phyloP scores from a whole-genome alignment of 2,888 invertebrate species.

The Myathropa florea region DNA sequence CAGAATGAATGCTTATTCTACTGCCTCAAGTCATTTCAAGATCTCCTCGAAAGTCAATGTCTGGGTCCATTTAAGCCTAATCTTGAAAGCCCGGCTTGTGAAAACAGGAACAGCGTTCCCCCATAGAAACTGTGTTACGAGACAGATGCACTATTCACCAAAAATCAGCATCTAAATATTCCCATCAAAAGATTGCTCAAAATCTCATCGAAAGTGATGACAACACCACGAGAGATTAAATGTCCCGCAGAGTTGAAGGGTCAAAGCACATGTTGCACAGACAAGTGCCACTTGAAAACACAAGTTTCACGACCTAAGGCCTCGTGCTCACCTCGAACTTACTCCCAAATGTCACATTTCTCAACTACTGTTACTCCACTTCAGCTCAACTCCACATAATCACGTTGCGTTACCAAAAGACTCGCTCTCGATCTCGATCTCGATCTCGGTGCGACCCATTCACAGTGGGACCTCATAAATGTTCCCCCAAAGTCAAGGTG shows the following conservation, averaged over 20 bases:
- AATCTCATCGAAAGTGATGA: background rate
- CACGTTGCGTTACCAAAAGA: background rate
- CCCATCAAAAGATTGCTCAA: background rate
- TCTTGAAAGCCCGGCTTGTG: too few species aligned
- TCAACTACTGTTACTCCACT: background rate
- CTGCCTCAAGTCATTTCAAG: too few species aligned
- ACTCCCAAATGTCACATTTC: background rate
- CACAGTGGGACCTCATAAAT: conserved; percentile 36
- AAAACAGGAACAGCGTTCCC: too few species aligned
- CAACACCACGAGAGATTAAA: background rate
- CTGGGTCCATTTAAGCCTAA: too few species aligned
- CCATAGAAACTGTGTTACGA: too few species aligned
- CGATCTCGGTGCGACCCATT: conserved; percentile 27
- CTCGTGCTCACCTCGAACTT: background rate
- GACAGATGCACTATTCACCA: too few species aligned
- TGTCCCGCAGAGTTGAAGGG: background rate
- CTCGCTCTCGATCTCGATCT: background rate
- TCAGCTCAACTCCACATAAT: background rate
- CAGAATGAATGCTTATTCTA: too few species aligned
- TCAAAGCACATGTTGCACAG: background rate
- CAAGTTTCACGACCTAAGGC: background rate
- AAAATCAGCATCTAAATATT: too few species aligned
- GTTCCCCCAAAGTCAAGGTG: conserved; percentile 69
- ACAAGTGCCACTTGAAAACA: background rate
- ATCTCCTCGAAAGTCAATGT: too few species aligned